These are phyloP conservation scores for Isaurus tuberculatus DNA, from an alignment of 92 coral and sea anemone genomes.

Conservation along the genomic window DNA sequence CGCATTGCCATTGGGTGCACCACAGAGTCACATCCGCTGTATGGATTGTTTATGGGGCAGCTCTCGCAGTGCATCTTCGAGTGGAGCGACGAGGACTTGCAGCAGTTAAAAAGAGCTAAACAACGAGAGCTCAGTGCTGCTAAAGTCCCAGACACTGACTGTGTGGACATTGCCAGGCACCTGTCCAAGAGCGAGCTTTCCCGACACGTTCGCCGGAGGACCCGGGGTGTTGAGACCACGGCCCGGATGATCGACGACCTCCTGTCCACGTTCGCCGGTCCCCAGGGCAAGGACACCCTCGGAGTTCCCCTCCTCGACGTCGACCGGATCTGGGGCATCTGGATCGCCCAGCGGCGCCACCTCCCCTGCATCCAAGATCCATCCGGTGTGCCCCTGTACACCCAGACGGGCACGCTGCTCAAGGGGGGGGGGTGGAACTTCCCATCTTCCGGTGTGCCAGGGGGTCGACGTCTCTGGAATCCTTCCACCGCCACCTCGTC, in stretches of 20 bases:
- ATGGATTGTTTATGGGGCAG: constrained; percentile 41
- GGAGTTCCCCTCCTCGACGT: constrained; percentile 71
- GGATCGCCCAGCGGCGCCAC: constrained; percentile 62
- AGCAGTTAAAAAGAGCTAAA: constrained; percentile 47
- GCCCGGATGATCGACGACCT: constrained; percentile 44
- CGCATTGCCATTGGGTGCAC: constrained; percentile 28
- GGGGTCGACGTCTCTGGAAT: constrained; percentile 70
- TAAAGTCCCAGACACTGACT: constrained; percentile 23
- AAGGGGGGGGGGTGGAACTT: constrained; percentile 53
- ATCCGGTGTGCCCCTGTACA: constrained; percentile 66
- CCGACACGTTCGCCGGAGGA: constrained; percentile 50
- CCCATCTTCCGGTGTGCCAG: constrained; percentile 65
- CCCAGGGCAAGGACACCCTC: constrained; percentile 62
- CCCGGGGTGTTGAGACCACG: constrained; percentile 63
- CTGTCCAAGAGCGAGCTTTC: constrained; percentile 61
- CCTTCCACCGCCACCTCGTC: constrained; percentile 66
- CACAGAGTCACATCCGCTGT: constrained; percentile 49
- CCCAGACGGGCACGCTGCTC: constrained; percentile 50
- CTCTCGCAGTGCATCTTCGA: constrained; percentile 44
- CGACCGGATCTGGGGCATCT: constrained; percentile 59
- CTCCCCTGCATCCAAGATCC: constrained; percentile 74
- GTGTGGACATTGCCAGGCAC: constrained; percentile 46
- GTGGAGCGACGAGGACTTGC: constrained; percentile 67
- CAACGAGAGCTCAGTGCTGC: background rate
- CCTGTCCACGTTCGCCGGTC: constrained; percentile 55